Conservation (phyloP, 2,797 vertebrate species). For the Ispidina lecontei region DNA sequence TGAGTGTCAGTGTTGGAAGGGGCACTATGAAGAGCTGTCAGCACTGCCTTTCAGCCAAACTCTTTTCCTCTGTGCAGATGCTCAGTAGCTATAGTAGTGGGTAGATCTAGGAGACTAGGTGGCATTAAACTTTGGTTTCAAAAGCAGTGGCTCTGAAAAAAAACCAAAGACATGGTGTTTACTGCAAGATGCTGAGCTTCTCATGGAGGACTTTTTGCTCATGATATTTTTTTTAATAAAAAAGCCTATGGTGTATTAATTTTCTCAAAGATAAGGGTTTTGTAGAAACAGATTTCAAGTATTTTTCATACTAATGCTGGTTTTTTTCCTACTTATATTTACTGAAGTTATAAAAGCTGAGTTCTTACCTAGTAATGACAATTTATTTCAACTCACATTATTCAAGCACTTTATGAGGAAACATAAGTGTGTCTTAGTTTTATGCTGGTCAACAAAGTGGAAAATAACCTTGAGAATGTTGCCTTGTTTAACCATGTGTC, state of each 20-base stretch:
- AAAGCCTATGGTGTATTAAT: accelerated
- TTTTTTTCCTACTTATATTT: neutral
- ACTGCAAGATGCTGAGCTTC: neutral
- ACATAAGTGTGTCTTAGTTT: neutral
- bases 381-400: neutral
- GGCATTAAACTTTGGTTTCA: neutral
- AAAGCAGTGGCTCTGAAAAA: neutral
- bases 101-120: neutral
- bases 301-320: neutral
- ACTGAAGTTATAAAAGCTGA: neutral
- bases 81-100: neutral
- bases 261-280: neutral
- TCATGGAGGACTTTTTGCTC: neutral
- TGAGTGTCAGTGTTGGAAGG: neutral
- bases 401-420: neutral
- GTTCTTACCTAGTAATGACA: neutral
- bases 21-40: neutral
- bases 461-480: neutral
- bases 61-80: neutral
- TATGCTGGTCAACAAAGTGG: neutral
- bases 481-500: neutral
- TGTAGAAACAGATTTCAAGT: neutral
- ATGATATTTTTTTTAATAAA: neutral
- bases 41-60: neutral
- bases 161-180: neutral